Percentiles rank a stretch among this genome's conserved stretches.
Conservation (phyloP, 2,113 vertebrate genomes). For the Bettongia penicillata region DNA sequence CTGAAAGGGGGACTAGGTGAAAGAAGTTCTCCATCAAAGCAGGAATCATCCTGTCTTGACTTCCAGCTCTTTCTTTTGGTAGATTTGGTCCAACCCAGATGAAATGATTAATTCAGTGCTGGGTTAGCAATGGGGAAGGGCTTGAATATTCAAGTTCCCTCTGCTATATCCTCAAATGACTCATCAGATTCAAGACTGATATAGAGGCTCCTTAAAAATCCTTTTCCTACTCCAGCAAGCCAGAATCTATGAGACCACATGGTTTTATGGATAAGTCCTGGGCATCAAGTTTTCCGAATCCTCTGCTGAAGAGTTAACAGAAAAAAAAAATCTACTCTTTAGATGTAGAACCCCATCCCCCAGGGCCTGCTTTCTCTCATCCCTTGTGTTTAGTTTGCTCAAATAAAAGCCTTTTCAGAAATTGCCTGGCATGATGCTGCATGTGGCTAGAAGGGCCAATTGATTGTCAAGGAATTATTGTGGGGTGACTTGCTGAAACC, state of each 20-base stretch:
- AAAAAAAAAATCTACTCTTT: not conserved
- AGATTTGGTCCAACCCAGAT: not conserved
- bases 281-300: not conserved
- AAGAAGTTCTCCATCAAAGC: not conserved
- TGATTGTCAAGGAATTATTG: constrained; percentile 65
- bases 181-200: not conserved
- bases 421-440: constrained; percentile 68
- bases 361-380: constrained; percentile 56
- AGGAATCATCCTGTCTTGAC: not conserved
- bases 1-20: not conserved
- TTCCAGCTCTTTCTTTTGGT: not conserved
- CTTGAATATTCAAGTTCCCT: not conserved
- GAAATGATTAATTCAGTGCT: not conserved
- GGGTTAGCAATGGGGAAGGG: not conserved
- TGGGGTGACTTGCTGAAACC: constrained; percentile 43
- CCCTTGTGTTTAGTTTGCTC: constrained; percentile 67
- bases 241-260: not conserved
- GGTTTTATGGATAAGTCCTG: not conserved
- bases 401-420: constrained; percentile 78
- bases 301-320: constrained; percentile 50
- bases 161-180: not conserved
- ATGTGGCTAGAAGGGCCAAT: constrained; percentile 69
- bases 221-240: not conserved
- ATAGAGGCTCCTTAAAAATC: not conserved
- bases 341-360: not conserved